Percentiles rank a stretch among this genome's conserved stretches.
Evolutionary conservation across 2,797 vertebrate species (phyloP).

Genomic region (Labeo calbasu): DNA sequence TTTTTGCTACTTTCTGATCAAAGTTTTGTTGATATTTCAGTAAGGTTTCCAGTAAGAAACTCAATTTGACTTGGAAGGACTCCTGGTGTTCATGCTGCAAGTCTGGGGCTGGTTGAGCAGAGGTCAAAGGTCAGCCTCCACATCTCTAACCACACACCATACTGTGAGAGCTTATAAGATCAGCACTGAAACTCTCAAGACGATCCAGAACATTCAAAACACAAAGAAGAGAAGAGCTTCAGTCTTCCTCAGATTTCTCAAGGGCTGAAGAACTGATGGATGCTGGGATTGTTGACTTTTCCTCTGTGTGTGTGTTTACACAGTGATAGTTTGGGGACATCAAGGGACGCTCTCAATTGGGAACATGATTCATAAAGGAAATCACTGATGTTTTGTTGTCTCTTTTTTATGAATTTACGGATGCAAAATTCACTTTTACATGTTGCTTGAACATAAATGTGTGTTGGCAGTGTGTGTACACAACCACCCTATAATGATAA

Average conservation of each 20-base stretch:
- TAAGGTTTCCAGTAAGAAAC: background rate
- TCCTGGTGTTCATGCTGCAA: background rate
- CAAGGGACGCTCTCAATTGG: background rate
- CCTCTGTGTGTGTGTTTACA: background rate
- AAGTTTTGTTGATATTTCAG: background rate
- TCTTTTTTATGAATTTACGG: no score
- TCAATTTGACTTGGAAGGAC: background rate
- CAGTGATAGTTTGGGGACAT: background rate
- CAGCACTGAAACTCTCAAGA: background rate
- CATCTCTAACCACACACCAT: background rate
- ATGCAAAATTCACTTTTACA: no score
- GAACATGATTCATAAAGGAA: background rate
- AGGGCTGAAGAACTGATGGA: background rate
- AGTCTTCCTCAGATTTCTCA: background rate
- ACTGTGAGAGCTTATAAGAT: background rate
- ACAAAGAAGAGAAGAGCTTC: background rate
- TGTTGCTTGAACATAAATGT: no score
- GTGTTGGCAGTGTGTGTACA: no score
- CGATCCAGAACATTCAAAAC: background rate
- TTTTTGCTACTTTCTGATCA: background rate
- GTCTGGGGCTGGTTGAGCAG: background rate
- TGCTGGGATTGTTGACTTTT: constrained; percentile 1
- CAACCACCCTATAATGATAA: no score
- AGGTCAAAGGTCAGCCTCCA: background rate
- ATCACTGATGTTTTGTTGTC: background rate